Conservation (phyloP, 2,888 invertebrate genomes). For the Lepidocyrtinus sp. region DNA sequence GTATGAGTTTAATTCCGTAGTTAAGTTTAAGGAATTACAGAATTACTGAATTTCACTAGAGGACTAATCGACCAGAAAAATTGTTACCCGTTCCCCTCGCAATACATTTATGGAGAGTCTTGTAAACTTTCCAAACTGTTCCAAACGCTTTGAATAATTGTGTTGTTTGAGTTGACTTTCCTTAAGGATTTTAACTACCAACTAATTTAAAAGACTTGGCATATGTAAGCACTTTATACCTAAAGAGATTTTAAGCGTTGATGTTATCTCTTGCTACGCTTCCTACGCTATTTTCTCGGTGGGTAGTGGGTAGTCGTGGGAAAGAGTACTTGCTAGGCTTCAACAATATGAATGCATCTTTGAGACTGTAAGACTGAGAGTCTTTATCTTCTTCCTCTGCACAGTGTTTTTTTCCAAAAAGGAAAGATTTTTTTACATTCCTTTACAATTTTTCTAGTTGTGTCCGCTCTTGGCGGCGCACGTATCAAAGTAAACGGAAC, state of each 20-base stretch:
- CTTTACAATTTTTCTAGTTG: background rate
- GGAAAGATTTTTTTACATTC: slow-evolving; percentile 9
- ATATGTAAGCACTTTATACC: slow-evolving; percentile 15
- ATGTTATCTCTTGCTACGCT: slow-evolving; percentile 26
- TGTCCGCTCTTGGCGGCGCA: slow-evolving; percentile 18
- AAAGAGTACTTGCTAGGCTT: slow-evolving; percentile 2
- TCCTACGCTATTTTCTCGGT: slow-evolving; percentile 6
- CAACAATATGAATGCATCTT: too few relatives aligned
- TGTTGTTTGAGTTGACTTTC: too few relatives aligned
- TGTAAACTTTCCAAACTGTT: too few relatives aligned
- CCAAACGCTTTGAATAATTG: too few relatives aligned
- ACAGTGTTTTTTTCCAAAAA: background rate
- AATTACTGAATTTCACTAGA: too few relatives aligned
- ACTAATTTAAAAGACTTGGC: slow-evolving; percentile 35
- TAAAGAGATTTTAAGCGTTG: slow-evolving; percentile 22
- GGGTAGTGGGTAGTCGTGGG: background rate
- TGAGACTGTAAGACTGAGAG: background rate
- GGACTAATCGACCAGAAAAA: too few relatives aligned
- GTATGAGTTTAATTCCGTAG: background rate
- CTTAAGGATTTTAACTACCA: too few relatives aligned
- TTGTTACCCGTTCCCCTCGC: too few relatives aligned
- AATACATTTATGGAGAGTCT: too few relatives aligned
- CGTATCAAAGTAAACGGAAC: slow-evolving; percentile 7
- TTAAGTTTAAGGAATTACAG: too few relatives aligned
- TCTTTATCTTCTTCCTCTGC: slow-evolving; percentile 2